Conservation (phyloP, 1,140 invertebrate genomes). For the Sogatella furcifera region DNA sequence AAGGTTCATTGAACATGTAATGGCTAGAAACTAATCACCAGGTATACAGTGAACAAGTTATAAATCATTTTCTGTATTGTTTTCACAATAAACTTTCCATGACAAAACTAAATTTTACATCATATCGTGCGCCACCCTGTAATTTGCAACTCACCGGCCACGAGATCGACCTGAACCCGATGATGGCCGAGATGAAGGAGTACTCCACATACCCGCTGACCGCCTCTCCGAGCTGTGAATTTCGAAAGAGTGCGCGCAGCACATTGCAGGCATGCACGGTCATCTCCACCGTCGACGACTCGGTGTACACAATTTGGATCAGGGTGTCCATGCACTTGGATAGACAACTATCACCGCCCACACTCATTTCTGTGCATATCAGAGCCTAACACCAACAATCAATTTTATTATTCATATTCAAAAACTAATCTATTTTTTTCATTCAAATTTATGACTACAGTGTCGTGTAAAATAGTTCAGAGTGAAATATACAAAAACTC, state of each 20-base stretch:
- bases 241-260: conserved; percentile 64
- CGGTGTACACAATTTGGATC: no score
- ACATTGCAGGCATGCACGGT: conserved; percentile 80
- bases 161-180: conserved; percentile 55
- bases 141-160: conserved; percentile 57
- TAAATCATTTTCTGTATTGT: no score
- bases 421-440: no score
- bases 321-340: conserved; percentile 48
- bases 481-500: no score
- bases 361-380: conserved; percentile 54
- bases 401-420: not conserved
- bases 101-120: no score
- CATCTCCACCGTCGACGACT: conserved; percentile 31
- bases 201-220: conserved; percentile 55
- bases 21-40: no score
- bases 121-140: not conserved
- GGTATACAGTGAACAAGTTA: no score
- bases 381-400: conserved; percentile 42
- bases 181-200: conserved; percentile 53
- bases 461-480: no score
- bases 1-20: no score
- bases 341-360: conserved; percentile 41
- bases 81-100: no score
- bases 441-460: no score
- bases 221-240: conserved; percentile 60